Conservation (phyloP, 2,113 vertebrate genomes). For the Monopterus albus region DNA sequence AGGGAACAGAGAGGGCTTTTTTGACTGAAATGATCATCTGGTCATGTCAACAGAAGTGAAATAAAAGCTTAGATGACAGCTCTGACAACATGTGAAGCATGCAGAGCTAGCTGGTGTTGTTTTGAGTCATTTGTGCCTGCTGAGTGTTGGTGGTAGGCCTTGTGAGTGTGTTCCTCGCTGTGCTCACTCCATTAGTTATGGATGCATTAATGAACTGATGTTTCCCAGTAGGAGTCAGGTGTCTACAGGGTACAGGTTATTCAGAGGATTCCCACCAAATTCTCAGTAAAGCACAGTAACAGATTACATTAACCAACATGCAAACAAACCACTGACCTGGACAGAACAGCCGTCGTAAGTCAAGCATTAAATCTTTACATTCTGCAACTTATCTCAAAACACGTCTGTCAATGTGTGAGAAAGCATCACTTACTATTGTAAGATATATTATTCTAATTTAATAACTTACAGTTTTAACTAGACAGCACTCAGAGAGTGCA, state of each 20-base stretch:
- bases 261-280: conserved; percentile 41
- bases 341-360: background rate
- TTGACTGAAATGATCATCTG: conserved; percentile 23
- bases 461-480: too few species aligned
- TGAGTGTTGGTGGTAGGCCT: conserved; percentile 26
- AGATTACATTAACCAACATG: conserved; percentile 17
- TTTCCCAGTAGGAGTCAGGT: conserved; percentile 55
- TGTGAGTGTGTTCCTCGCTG: conserved; percentile 29
- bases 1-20: background rate
- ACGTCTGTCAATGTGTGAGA: too few species aligned
- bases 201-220: conserved; percentile 60
- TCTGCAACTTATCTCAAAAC: too few species aligned
- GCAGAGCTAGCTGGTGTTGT: conserved; percentile 33
- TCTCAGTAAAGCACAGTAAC: conserved; percentile 45
- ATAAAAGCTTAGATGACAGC: conserved; percentile 31
- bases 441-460: too few species aligned
- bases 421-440: too few species aligned
- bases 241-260: conserved; percentile 33
- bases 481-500: too few species aligned
- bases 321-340: conserved; percentile 23
- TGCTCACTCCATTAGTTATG: conserved; percentile 46
- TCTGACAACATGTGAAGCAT: conserved; percentile 32
- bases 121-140: conserved; percentile 28
- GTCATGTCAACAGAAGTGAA: conserved; percentile 26
- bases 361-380: background rate